These are phyloP conservation scores for Cryptomyrus ogoouensis DNA, from an alignment of 2,113 vertebrate species.

Conservation along the genomic window DNA sequence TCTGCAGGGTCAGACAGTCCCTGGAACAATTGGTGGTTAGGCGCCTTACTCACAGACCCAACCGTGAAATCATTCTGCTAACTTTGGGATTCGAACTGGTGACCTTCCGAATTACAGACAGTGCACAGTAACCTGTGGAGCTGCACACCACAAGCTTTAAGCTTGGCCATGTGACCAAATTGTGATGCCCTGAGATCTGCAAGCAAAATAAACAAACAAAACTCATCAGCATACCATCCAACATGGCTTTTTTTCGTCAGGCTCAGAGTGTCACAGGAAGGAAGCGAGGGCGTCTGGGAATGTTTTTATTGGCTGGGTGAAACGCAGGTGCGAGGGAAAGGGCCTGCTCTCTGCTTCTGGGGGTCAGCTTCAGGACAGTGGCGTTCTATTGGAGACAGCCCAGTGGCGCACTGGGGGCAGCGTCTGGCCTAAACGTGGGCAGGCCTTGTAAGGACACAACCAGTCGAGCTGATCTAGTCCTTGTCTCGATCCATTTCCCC, in stretches of 20 bases:
- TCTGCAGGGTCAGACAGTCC: background rate
- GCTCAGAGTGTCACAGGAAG: background rate
- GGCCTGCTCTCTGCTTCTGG: background rate
- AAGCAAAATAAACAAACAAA: background rate
- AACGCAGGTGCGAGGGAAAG: background rate
- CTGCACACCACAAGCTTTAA: background rate
- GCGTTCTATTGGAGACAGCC: background rate
- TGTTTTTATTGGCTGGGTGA: background rate
- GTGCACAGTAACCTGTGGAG: background rate
- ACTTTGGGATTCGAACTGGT: background rate
- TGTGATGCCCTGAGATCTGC: background rate
- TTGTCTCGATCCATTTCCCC: background rate
- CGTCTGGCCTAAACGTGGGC: background rate
- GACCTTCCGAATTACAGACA: background rate
- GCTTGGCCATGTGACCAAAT: background rate
- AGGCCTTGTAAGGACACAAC: constrained; percentile 1
- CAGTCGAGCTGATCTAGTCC: background rate
- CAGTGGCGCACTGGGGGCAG: background rate
- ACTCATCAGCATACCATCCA: background rate
- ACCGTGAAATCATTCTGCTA: background rate
- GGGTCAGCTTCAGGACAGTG: background rate
- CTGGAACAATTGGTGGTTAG: background rate
- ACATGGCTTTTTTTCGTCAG: background rate
- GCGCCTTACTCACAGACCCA: background rate
- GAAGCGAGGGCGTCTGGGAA: background rate